These are phyloP conservation scores for Leuciscus idus DNA, from an alignment of 2,113 vertebrate species.

Conservation along the genomic window DNA sequence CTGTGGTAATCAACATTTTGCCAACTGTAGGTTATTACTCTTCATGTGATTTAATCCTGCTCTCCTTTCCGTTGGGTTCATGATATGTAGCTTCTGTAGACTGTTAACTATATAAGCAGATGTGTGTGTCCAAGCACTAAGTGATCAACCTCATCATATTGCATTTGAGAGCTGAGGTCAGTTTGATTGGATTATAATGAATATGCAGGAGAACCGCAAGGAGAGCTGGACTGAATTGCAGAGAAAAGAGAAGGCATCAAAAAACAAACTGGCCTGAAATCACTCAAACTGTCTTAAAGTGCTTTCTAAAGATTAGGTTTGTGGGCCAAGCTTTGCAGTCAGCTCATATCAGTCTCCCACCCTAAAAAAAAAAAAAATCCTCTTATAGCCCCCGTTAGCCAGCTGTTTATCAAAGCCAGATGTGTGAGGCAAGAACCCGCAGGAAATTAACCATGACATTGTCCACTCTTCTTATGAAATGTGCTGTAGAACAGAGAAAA, in stretches of 20 bases:
- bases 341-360: slow-evolving; percentile 44
- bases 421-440: slow-evolving; percentile 60
- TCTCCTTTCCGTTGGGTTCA: not conserved
- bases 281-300: slow-evolving; percentile 50
- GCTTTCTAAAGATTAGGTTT: slow-evolving; percentile 57
- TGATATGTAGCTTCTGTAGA: slow-evolving; percentile 21
- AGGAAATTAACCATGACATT: slow-evolving; percentile 60
- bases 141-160: slow-evolving; percentile 18
- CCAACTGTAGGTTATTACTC: slow-evolving; percentile 5
- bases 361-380: slow-evolving; percentile 33
- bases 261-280: slow-evolving; percentile 55
- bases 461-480: slow-evolving; percentile 57
- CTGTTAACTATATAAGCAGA: slow-evolving; percentile 30
- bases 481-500: slow-evolving; percentile 32
- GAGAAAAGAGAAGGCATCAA: slow-evolving; percentile 27
- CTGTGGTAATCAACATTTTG: not conserved
- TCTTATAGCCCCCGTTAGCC: slow-evolving; percentile 47
- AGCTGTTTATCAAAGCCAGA: slow-evolving; percentile 68
- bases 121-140: slow-evolving; percentile 10
- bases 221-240: not conserved
- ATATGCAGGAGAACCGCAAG: slow-evolving; percentile 8
- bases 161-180: slow-evolving; percentile 23
- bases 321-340: slow-evolving; percentile 50
- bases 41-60: not conserved
- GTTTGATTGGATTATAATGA: slow-evolving; percentile 54